These are phyloP conservation scores for Alaudala cheleensis DNA, from an alignment of 2,113 vertebrate genomes.

Conservation along the genomic window DNA sequence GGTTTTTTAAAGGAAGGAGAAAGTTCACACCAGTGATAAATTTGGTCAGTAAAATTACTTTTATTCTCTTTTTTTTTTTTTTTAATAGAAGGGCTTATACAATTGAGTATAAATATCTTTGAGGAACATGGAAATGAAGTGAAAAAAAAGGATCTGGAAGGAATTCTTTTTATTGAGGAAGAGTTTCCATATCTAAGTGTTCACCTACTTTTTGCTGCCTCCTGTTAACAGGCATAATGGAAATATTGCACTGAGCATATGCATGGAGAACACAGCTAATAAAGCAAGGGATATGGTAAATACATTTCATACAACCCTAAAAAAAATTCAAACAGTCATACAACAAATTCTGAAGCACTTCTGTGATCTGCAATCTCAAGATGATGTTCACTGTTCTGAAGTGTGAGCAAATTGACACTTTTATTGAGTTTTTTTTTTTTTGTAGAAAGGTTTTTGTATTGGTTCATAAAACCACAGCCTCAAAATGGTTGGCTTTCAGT, in stretches of 20 bases:
- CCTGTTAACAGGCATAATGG: slow-evolving; percentile 56
- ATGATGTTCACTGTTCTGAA: slow-evolving; percentile 47
- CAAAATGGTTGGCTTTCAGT: slow-evolving; percentile 74
- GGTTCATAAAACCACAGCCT: slow-evolving; percentile 70
- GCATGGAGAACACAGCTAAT: slow-evolving; percentile 69
- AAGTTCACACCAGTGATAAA: slow-evolving; percentile 13
- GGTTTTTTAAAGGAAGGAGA: not conserved
- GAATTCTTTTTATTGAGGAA: slow-evolving; percentile 73
- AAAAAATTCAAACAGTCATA: slow-evolving; percentile 61
- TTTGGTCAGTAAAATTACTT: slow-evolving; percentile 54
- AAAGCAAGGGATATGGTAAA: slow-evolving; percentile 63
- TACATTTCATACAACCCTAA: slow-evolving; percentile 68
- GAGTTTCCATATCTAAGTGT: slow-evolving; percentile 69
- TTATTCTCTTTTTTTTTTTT: slow-evolving; percentile 17
- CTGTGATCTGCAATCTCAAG: slow-evolving; percentile 62
- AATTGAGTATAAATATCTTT: slow-evolving; percentile 27
- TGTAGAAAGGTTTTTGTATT: slow-evolving; percentile 68
- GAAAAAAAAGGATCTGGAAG: slow-evolving; percentile 31
- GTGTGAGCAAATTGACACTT: slow-evolving; percentile 68
- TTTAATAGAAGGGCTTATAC: slow-evolving; percentile 45
- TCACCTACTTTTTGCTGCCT: slow-evolving; percentile 59
- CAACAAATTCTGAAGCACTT: slow-evolving; percentile 68
- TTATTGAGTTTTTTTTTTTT: not conserved
- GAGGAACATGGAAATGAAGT: slow-evolving; percentile 52
- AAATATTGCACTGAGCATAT: slow-evolving; percentile 75